A percentile compares a stretch with the other conserved stretches of the same genome.
Evolutionary conservation across 92 coral and sea anemone genomes (phyloP).

Genomic region (Metridium senile): DNA sequence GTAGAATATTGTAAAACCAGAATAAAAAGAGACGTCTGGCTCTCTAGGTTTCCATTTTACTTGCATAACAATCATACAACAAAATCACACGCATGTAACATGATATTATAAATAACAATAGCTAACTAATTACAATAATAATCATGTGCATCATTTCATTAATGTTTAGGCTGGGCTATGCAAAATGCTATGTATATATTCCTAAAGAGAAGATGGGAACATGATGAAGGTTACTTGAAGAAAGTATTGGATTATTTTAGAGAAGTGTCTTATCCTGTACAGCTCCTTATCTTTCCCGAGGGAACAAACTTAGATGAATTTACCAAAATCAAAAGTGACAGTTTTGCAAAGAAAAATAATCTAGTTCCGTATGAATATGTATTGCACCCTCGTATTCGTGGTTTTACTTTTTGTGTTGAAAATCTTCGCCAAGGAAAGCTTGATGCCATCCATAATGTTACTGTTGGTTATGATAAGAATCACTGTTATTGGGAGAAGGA

Average conservation of each 20-base stretch:
- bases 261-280: conserved; percentile 71
- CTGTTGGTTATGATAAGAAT: conserved; percentile 81
- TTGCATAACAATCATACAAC: too few species aligned
- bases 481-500: conserved; percentile 76
- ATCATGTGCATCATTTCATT: too few species aligned
- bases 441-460: conserved; percentile 88
- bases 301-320: conserved; percentile 77
- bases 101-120: too few species aligned
- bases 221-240: conserved; percentile 79
- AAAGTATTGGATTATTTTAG: conserved; percentile 75
- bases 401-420: conserved; percentile 84
- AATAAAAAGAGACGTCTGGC: too few species aligned
- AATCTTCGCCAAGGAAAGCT: conserved; percentile 72
- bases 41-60: too few species aligned
- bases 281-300: conserved; percentile 95
- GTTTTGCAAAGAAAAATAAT: conserved; percentile 86
- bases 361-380: conserved; percentile 80
- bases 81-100: too few species aligned
- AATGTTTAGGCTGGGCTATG: conserved; percentile 96
- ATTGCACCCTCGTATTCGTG: conserved; percentile 94
- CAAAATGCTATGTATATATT: conserved; percentile 90
- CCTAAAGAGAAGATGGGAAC: conserved; percentile 86
- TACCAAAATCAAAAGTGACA: conserved; percentile 71
- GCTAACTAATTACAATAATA: not conserved
- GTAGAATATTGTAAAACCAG: too few species aligned